phyloP scores from a whole-genome alignment of 2,888 invertebrate species.

The Morpho deidamia region DNA sequence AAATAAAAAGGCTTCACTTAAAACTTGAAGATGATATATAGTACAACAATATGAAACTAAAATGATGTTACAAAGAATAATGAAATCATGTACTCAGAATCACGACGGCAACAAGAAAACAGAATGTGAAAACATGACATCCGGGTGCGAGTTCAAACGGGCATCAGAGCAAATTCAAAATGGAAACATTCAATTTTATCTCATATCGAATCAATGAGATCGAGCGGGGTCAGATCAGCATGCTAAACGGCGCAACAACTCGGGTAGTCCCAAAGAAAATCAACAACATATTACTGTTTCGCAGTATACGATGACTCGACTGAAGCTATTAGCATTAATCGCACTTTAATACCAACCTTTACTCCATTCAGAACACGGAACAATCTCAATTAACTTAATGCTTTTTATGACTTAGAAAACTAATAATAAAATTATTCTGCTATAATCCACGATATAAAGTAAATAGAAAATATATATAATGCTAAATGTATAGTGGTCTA shows the following conservation, averaged over 20 bases:
- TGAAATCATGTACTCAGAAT: conserved; percentile 47
- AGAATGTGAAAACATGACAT: conserved; percentile 68
- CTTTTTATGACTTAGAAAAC: too few relatives aligned
- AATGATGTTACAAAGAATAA: conserved; percentile 16
- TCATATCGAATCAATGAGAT: conserved; percentile 64
- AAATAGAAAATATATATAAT: too few relatives aligned
- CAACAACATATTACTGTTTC: conserved; percentile 16
- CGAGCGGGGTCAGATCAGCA: conserved; percentile 59
- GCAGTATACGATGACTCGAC: conserved; percentile 30
- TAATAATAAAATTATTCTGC: too few relatives aligned
- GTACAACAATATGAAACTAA: conserved; percentile 38
- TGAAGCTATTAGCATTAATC: conserved; percentile 31
- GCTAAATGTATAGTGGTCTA: too few relatives aligned
- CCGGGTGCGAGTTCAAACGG: conserved; percentile 69
- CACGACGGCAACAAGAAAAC: conserved; percentile 50
- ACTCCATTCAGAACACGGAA: too few relatives aligned
- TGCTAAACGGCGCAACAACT: conserved; percentile 58
- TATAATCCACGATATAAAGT: too few relatives aligned
- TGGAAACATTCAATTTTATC: conserved; percentile 70
- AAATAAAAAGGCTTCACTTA: background rate
- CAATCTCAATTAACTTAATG: too few relatives aligned
- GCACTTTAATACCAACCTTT: too few relatives aligned
- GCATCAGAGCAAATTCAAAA: conserved; percentile 58
- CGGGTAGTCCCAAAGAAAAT: conserved; percentile 19
- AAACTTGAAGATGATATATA: background rate